These are phyloP conservation scores for Callyntrura guangdongensis DNA, from an alignment of 2,888 invertebrate genomes.

Conservation along the genomic window DNA sequence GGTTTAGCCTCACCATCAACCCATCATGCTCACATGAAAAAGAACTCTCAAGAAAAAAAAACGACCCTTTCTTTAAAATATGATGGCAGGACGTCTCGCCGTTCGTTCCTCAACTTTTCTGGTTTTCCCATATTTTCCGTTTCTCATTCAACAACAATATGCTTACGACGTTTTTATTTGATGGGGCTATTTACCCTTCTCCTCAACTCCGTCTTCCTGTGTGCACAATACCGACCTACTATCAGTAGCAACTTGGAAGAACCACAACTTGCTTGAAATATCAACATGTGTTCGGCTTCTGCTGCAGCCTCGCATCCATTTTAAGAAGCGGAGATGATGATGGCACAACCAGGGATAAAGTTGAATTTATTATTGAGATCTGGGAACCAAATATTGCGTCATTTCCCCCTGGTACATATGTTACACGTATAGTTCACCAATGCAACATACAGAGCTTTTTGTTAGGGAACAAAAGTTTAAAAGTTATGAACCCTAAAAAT, in stretches of 20 bases:
- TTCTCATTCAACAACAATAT: slow-evolving; percentile 49
- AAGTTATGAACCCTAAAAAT: too few species aligned
- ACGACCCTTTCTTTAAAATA: slow-evolving; percentile 25
- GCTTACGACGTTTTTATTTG: slow-evolving; percentile 48
- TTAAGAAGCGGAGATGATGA: neutral
- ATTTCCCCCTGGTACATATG: neutral
- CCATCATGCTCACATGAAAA: neutral
- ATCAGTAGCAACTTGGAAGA: neutral
- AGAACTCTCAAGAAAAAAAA: slow-evolving; percentile 50
- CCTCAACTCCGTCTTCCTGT: neutral
- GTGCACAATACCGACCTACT: neutral
- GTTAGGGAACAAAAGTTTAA: too few species aligned
- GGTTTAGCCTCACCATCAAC: slow-evolving; percentile 39
- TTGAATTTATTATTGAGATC: neutral
- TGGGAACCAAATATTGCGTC: slow-evolving; percentile 6
- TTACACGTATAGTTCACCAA: too few species aligned
- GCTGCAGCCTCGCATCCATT: neutral
- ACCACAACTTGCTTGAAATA: neutral
- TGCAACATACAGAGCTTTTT: too few species aligned
- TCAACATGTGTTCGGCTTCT: slow-evolving; percentile 69
- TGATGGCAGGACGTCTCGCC: slow-evolving; percentile 28
- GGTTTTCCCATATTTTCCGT: slow-evolving; percentile 65
- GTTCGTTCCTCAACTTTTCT: slow-evolving; percentile 42
- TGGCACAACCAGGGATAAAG: neutral
- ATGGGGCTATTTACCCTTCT: slow-evolving; percentile 64